Evolutionary conservation across 1,140 invertebrate species (phyloP).

Genomic region (Sitophilus oryzae): DNA sequence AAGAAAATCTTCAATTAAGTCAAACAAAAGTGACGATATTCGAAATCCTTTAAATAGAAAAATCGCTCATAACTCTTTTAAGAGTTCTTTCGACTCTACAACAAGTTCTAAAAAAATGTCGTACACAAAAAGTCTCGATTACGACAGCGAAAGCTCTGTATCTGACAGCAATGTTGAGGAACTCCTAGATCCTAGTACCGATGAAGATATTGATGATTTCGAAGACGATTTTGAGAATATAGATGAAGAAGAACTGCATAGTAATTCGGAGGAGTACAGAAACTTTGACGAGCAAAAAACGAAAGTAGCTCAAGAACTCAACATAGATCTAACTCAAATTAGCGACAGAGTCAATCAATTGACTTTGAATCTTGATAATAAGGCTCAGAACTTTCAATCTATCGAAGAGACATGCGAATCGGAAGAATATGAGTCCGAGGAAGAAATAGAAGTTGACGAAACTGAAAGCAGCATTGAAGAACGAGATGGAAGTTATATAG

Average conservation of each 20-base stretch:
- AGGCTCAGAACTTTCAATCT: conserved; percentile 10
- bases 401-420: conserved; percentile 39
- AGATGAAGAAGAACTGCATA: conserved; percentile 45
- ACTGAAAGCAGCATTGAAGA: conserved; percentile 12
- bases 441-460: conserved; percentile 30
- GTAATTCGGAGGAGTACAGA: conserved; percentile 30
- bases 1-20: conserved; percentile 10
- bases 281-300: conserved; percentile 29
- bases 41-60: conserved; percentile 26
- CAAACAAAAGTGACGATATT: conserved; percentile 23
- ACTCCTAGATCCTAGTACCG: conserved; percentile 35
- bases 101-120: conserved; percentile 41
- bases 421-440: conserved; percentile 33
- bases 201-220: conserved; percentile 46
- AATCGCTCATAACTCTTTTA: conserved; percentile 25
- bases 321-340: conserved; percentile 30
- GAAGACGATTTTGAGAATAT: conserved; percentile 40
- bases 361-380: conserved; percentile 21
- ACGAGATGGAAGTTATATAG: conserved; percentile 25
- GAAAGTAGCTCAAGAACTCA: conserved; percentile 24
- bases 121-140: conserved; percentile 44
- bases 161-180: conserved; percentile 45
- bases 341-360: conserved; percentile 22
- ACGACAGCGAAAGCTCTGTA: conserved; percentile 47
- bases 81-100: conserved; percentile 40